Percentiles rank a stretch among this genome's conserved stretches.
Conservation (phyloP, 2,888 invertebrate genomes). For the Philereme vetulata region DNA sequence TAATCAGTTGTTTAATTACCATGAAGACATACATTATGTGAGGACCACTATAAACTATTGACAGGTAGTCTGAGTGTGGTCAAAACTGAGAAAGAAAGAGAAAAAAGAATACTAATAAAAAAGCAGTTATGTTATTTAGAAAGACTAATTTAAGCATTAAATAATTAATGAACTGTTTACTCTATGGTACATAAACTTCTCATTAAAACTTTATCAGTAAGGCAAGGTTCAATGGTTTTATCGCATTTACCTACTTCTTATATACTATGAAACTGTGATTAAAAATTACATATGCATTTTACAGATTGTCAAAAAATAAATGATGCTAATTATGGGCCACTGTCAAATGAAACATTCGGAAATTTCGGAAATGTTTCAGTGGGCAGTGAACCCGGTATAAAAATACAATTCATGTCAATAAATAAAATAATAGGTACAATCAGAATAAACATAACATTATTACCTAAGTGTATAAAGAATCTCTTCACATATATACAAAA, state of each 20-base stretch:
- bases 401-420: constrained; percentile 5
- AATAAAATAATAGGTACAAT: constrained; percentile 1
- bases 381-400: not conserved
- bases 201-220: constrained; percentile 13
- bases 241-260: constrained; percentile 7
- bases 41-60: too few species aligned
- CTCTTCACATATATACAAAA: constrained; percentile 22
- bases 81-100: too few species aligned
- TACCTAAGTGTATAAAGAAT: constrained; percentile 11
- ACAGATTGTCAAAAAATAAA: not conserved
- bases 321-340: not conserved
- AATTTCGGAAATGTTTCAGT: not conserved
- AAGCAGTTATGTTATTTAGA: too few species aligned
- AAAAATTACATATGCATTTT: too few species aligned
- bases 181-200: too few species aligned
- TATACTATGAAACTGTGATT: too few species aligned
- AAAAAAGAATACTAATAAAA: too few species aligned
- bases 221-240: constrained; percentile 7
- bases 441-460: constrained; percentile 1
- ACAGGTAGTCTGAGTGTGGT: too few species aligned
- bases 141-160: too few species aligned
- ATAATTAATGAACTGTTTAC: too few species aligned
- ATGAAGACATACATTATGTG: too few species aligned
- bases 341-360: not conserved
- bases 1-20: too few species aligned